Base-by-base conservation (phyloP, 2,113 vertebrate species). In the Scolopax mira region DNA sequence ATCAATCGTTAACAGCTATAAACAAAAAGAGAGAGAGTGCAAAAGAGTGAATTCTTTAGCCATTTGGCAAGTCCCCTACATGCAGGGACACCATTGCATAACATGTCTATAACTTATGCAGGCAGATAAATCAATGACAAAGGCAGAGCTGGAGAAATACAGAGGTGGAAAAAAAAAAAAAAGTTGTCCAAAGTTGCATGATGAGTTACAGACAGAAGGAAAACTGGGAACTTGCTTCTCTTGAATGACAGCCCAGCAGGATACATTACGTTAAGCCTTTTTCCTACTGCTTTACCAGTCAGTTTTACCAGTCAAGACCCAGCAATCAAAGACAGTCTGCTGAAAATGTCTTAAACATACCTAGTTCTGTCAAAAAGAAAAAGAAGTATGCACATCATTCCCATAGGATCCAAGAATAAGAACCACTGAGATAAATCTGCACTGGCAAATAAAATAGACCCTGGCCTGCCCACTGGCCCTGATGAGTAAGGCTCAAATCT, bases 1-100 rank as follows among this genome's bases (percentile, higher is more conserved):
- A 31, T 99, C 99, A 11, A 99, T 99, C 84, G 99, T 99, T 96
- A 99, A 97, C 88, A 99, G 99, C 99, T 99, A 97, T 17, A 89
- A 85, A 74, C 6, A 79, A 52, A 46, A 60, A 35, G 6, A 60
- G 18, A 23, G 5, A 64, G 15, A 15, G 7, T 1, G 3, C 13
- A 30, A 62, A 46, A 69, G 16, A 46, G 24, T 13, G 27, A 82
- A 3, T 58, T 70, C 67, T 62, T 77, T 2, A 28, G 31, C 48
- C 58, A 7, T 89, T 74, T 72, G 74, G 79, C 66, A 77, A 24
- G n/a, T 3, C 35, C 69, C 82, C 61, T n/a, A 30, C 18, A 71
- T 39, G 65, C 58, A 75, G 28, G 46, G 49, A 30, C 46, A 41
- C 6, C 16, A 0, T 83, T 81, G 69, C 31, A 5, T 46, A 94